phyloP scores from a whole-genome alignment of 2,888 invertebrate species.

The Ormyrus thymus region DNA sequence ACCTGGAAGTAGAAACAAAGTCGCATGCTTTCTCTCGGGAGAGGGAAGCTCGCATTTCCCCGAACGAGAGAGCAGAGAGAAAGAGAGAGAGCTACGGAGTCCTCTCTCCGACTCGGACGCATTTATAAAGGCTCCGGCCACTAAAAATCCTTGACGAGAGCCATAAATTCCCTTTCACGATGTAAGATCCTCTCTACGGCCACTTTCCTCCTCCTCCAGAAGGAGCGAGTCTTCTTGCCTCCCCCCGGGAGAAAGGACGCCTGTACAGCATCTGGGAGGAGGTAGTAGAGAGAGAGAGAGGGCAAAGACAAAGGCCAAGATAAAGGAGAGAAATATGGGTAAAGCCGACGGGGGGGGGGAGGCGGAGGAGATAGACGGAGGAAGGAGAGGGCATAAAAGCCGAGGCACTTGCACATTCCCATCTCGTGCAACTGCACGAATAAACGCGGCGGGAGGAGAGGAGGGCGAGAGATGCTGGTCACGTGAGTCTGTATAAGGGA shows the following conservation, averaged over 20 bases:
- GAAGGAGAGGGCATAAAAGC: slow-evolving; percentile 23
- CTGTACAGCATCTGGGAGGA: slow-evolving; percentile 39
- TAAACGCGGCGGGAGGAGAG: slow-evolving; percentile 13
- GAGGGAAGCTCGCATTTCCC: neutral
- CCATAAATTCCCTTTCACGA: slow-evolving; percentile 53
- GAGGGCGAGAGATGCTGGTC: slow-evolving; percentile 31
- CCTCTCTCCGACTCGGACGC: neutral
- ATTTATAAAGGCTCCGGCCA: slow-evolving; percentile 44
- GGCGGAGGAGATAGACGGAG: slow-evolving; percentile 23
- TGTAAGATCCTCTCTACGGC: slow-evolving; percentile 29
- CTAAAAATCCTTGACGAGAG: slow-evolving; percentile 55
- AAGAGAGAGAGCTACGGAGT: neutral
- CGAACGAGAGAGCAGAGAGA: neutral
- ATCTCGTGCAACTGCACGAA: slow-evolving; percentile 45
- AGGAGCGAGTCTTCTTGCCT: slow-evolving; percentile 16
- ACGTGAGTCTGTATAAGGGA: slow-evolving; percentile 33
- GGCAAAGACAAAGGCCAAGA: slow-evolving; percentile 32
- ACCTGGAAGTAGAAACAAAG: slow-evolving; percentile 31
- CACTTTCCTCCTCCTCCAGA: slow-evolving; percentile 1
- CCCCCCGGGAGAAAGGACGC: neutral
- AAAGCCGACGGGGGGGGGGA: slow-evolving; percentile 32
- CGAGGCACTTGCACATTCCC: slow-evolving; percentile 43
- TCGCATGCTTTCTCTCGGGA: neutral
- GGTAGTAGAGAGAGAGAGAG: neutral
- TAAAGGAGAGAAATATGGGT: slow-evolving; percentile 40